phyloP scores from a whole-genome alignment of 2,888 invertebrate genomes.

The Drosophila algonquin region DNA sequence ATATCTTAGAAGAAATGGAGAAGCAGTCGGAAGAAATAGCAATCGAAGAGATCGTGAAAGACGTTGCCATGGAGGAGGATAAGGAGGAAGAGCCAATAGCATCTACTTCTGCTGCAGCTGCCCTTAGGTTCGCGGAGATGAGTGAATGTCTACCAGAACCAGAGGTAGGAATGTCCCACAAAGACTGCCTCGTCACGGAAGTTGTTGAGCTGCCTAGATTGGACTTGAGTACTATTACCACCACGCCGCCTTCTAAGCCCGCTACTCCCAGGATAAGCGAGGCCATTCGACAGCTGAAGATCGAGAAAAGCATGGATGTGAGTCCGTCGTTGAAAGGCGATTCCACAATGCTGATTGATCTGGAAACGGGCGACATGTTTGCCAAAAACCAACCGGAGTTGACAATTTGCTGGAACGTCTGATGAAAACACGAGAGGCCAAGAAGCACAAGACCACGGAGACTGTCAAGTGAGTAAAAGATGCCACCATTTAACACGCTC shows the following conservation, averaged over 20 bases:
- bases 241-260: conserved; percentile 58
- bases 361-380: conserved; percentile 85
- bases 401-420: conserved; percentile 89
- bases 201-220: conserved; percentile 75
- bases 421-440: conserved; percentile 87
- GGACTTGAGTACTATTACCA: conserved; percentile 66
- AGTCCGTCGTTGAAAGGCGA: conserved; percentile 86
- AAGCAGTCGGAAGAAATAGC: neutral
- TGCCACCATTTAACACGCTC: accelerated
- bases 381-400: conserved; percentile 86
- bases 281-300: conserved; percentile 65
- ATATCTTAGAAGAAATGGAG: neutral
- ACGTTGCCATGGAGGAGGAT: neutral
- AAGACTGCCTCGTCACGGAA: conserved; percentile 56
- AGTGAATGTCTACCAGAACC: neutral
- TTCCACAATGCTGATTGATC: conserved; percentile 86
- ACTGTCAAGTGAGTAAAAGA: conserved; percentile 82
- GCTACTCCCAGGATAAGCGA: conserved; percentile 61
- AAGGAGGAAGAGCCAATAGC: conserved; percentile 19
- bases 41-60: neutral
- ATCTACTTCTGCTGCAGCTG: conserved; percentile 23
- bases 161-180: conserved; percentile 33
- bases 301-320: conserved; percentile 64
- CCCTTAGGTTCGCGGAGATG: neutral
- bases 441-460: conserved; percentile 85